These are phyloP conservation scores for Cyrtonyx montezumae DNA, from an alignment of 2,113 vertebrate species.

Conservation along the genomic window DNA sequence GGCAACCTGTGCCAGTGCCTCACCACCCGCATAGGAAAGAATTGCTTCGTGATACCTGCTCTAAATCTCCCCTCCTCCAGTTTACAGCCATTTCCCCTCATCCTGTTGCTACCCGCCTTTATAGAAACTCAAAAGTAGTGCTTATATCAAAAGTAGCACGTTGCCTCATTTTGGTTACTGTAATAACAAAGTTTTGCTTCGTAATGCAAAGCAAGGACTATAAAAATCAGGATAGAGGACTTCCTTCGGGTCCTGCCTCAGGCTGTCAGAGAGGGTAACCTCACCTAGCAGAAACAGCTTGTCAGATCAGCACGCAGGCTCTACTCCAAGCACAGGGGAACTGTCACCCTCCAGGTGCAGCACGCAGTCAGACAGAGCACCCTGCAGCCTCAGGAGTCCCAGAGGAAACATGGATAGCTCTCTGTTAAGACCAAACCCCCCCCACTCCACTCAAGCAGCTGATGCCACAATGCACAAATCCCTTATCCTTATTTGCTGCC, in stretches of 20 bases:
- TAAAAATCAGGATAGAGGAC: neutral
- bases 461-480: fast-evolving
- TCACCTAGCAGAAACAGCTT: neutral
- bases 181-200: fast-evolving
- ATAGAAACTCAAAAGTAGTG: neutral
- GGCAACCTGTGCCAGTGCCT: no score
- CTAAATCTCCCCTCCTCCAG: no score
- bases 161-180: neutral
- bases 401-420: neutral
- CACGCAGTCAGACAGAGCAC: fast-evolving
- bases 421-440: neutral
- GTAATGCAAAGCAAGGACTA: fast-evolving
- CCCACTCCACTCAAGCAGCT: neutral
- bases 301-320: fast-evolving
- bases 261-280: neutral
- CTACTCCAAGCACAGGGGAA: neutral
- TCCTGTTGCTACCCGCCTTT: no score
- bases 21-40: no score
- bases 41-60: no score
- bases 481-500: neutral
- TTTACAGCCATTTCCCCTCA: no score
- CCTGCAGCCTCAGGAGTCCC: neutral
- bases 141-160: fast-evolving
- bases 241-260: neutral
- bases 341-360: fast-evolving